Percentiles rank a stretch among this genome's conserved stretches.
Conservation (phyloP, 2,113 vertebrate genomes). For the Atherinomorus stipes region DNA sequence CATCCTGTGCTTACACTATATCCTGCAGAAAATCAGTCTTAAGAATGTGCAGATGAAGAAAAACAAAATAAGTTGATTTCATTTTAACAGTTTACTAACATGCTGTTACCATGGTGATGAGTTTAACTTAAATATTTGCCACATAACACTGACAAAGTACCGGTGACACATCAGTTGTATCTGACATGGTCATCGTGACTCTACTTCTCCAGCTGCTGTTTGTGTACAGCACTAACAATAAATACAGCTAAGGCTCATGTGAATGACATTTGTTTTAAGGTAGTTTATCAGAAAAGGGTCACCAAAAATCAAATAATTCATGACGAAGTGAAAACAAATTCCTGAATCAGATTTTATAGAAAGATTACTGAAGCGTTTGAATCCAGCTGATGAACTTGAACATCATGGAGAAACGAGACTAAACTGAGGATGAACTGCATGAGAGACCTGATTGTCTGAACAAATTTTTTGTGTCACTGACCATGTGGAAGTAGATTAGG, state of each 20-base stretch:
- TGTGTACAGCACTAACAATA: background rate
- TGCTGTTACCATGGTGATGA: constrained; percentile 33
- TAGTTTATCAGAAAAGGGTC: no score
- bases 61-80: background rate
- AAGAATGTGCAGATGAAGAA: background rate
- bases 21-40: constrained; percentile 9
- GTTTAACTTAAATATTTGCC: constrained; percentile 31
- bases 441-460: no score
- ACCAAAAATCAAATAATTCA: no score
- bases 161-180: constrained; percentile 36
- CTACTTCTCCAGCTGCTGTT: constrained; percentile 25
- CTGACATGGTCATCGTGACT: constrained; percentile 5
- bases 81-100: background rate
- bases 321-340: no score
- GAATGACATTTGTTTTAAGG: background rate
- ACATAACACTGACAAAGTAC: constrained; percentile 42
- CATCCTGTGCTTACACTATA: constrained; percentile 34
- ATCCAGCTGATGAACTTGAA: no score
- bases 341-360: no score
- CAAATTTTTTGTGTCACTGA: no score
- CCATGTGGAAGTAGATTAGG: no score
- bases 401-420: no score
- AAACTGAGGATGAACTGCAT: no score
- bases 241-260: background rate
- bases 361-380: no score